Base-by-base conservation (phyloP, 1,140 invertebrate genomes). In the Drosophila biarmipes region DNA sequence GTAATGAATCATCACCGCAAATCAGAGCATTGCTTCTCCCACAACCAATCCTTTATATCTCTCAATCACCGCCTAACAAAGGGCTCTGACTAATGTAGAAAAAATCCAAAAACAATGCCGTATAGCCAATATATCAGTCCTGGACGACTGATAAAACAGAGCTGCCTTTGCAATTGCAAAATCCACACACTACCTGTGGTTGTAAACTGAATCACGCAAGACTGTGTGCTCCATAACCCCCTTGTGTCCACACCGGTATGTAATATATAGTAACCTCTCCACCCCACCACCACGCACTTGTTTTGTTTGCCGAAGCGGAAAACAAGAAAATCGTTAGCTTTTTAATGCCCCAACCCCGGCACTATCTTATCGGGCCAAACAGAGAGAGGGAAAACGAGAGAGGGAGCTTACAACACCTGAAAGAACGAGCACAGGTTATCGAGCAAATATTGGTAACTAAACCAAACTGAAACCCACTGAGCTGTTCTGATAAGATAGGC, bases 371-470 rank as follows among this genome's bases (percentile, higher is more conserved):
- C 82, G 43, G 4, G 40, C 43, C 21, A 43, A 61, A 58, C 61
- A 62, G 14, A 67, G 51, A 68, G 27, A 61, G n/a, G 61, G 10
- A 46, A 2, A 15, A 12, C 42, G 43, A 57, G 24, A 34, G n/a
- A 35, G 42, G 15, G 24, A 61, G 29, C 56, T 38, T 61, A 51
- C 56, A 76, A 69, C 67, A 78, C 68, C 78, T 81, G 46, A 49
- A 49, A 4, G 72, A 63, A 42, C 17, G 69, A 76, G 8, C 37
- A 78, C 84, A 82, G 61, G 79, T 72, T 82, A 89, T 87, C 67
- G 84, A 89, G 84, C 76, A 87, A 87, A 87, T 87, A 87, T 82
- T 89, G 84, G 75, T 82, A 78, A 80, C 64, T 76, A 53, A 64
- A 52, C 73, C 68, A 38, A 52, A 69, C 53, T 51, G 68, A 68